Evolutionary conservation across 2,113 vertebrate species (phyloP).

Genomic region (Stegastes partitus): DNA sequence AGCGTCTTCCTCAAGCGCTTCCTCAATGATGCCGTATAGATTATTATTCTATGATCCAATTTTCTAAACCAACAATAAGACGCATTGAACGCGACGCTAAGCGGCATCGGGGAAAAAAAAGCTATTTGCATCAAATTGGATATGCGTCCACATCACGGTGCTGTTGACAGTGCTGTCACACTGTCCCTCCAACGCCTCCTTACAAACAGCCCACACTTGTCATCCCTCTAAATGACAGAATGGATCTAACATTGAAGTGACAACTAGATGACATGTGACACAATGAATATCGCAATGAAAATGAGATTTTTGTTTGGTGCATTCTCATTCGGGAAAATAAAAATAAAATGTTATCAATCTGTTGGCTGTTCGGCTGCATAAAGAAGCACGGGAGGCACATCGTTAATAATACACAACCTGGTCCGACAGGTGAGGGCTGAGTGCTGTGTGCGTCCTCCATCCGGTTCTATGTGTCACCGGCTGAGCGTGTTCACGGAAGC

Average conservation of each 20-base stretch:
- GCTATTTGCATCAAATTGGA: slow-evolving; percentile 53
- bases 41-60: slow-evolving; percentile 51
- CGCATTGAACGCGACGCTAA: slow-evolving; percentile 41
- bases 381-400: slow-evolving; percentile 27
- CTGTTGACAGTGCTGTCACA: slow-evolving; percentile 56
- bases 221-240: slow-evolving; percentile 43
- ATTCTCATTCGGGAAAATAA: slow-evolving; percentile 5
- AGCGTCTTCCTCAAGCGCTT: neutral
- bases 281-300: slow-evolving; percentile 46
- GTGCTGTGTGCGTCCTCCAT: slow-evolving; percentile 29
- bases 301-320: slow-evolving; percentile 36
- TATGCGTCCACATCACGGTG: slow-evolving; percentile 29
- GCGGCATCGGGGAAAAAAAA: neutral
- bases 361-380: slow-evolving; percentile 9
- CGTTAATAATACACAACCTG: slow-evolving; percentile 48
- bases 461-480: slow-evolving; percentile 29
- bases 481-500: slow-evolving; percentile 18
- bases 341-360: slow-evolving; percentile 11
- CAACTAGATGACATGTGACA: slow-evolving; percentile 54
- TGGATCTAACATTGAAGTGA: slow-evolving; percentile 55
- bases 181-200: slow-evolving; percentile 27
- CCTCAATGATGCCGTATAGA: neutral
- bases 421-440: slow-evolving; percentile 9
- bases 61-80: slow-evolving; percentile 48
- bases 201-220: slow-evolving; percentile 44